Percentiles rank a stretch among this genome's conserved stretches.
phyloP scores from a whole-genome alignment of 2,888 invertebrate genomes.

The Unio delphinus region DNA sequence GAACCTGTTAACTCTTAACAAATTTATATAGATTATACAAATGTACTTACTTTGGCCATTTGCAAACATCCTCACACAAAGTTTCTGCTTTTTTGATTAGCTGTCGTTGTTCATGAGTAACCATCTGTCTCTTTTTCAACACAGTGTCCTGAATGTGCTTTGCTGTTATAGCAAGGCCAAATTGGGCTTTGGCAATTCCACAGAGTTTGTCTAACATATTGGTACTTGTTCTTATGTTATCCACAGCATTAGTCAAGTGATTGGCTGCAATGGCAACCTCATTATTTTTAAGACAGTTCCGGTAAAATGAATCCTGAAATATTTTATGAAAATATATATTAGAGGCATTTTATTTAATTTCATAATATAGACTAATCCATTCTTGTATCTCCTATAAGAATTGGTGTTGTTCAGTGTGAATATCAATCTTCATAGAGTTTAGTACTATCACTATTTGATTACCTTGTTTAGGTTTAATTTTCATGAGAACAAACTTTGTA shows the following conservation, averaged over 20 bases:
- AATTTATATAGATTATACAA: no score
- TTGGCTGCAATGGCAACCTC: constrained; percentile 17
- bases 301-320: constrained; percentile 13
- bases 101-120: constrained; percentile 1
- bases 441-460: no score
- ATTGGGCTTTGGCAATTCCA: constrained; percentile 29
- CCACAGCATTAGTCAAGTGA: constrained; percentile 7
- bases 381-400: no score
- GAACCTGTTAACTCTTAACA: no score
- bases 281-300: constrained; percentile 4
- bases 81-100: constrained; percentile 26
- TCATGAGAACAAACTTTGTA: no score
- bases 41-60: constrained; percentile 34
- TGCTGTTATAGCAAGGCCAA: constrained; percentile 33
- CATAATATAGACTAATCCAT: no score
- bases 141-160: constrained; percentile 29
- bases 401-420: no score
- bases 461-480: no score
- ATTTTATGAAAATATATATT: no score
- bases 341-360: no score
- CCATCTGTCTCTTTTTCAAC: constrained; percentile 7
- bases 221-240: constrained; percentile 4
- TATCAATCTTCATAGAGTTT: no score
- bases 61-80: constrained; percentile 24
- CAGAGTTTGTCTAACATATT: constrained; percentile 22